Conservation (phyloP, 2,888 invertebrate species). For the Cataglyphis livida region DNA sequence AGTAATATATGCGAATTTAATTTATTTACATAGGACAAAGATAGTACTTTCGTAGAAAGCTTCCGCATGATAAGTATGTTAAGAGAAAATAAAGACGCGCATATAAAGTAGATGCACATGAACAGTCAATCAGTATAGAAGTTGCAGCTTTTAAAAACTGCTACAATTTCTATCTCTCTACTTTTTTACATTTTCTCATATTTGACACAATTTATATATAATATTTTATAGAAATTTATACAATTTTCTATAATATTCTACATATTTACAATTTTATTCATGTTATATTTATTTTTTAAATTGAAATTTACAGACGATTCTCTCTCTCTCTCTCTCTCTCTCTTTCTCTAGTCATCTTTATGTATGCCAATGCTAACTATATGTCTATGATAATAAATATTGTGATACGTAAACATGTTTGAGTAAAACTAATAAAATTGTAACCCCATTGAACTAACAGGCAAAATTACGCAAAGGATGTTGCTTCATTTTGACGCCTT, state of each 20-base stretch:
- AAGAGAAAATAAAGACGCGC: constrained; percentile 9
- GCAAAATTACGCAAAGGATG: not conserved
- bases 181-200: not conserved
- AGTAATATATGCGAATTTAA: not conserved
- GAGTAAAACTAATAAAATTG: not conserved
- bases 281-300: not conserved
- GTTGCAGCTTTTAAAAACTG: not conserved
- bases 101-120: not conserved
- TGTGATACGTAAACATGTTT: not conserved
- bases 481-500: constrained; percentile 14
- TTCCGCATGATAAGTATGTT: constrained; percentile 15
- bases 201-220: not conserved
- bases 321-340: no score
- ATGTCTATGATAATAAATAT: not conserved
- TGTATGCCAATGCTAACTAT: not conserved
- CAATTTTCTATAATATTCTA: not conserved
- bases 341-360: not conserved
- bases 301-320: not conserved
- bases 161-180: not conserved
- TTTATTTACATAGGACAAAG: constrained; percentile 27
- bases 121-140: constrained; percentile 2
- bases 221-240: not conserved
- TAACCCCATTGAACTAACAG: not conserved
- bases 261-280: constrained; percentile 9
- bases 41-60: constrained; percentile 22